Evolutionary conservation across 2,113 vertebrate species (phyloP).

Genomic region (Dendrocopos noguchii): DNA sequence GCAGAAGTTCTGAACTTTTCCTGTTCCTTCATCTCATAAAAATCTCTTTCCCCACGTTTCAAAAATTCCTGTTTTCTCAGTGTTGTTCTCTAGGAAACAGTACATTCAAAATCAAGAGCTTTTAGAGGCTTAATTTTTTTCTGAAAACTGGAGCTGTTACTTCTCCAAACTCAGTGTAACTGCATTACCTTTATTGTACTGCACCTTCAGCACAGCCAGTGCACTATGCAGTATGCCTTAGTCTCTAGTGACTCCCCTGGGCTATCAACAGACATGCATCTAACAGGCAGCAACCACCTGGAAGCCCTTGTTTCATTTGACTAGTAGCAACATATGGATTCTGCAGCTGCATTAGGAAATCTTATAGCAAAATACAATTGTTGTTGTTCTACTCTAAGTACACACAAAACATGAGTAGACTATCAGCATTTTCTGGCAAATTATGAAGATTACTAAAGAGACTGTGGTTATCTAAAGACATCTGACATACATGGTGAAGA

Average conservation of each 20-base stretch:
- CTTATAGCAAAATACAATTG: not conserved
- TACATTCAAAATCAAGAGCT: not conserved
- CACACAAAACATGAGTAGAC: not conserved
- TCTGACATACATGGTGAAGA: fast-evolving
- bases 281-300: not conserved
- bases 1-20: not conserved
- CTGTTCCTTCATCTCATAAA: not conserved
- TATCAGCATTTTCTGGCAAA: not conserved
- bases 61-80: not conserved
- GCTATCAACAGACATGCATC: not conserved
- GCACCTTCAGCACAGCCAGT: not conserved
- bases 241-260: not conserved
- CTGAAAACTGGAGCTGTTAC: not conserved
- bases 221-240: not conserved
- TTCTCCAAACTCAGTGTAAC: not conserved
- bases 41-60: not conserved
- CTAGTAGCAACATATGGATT: not conserved
- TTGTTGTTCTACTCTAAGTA: not conserved
- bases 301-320: not conserved
- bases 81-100: not conserved
- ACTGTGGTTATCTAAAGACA: not conserved
- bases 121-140: not conserved
- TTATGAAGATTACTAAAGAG: not conserved
- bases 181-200: not conserved
- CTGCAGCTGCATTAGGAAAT: not conserved